Conservation (phyloP, 2,888 invertebrate species). For the Calameuta filiformis region DNA sequence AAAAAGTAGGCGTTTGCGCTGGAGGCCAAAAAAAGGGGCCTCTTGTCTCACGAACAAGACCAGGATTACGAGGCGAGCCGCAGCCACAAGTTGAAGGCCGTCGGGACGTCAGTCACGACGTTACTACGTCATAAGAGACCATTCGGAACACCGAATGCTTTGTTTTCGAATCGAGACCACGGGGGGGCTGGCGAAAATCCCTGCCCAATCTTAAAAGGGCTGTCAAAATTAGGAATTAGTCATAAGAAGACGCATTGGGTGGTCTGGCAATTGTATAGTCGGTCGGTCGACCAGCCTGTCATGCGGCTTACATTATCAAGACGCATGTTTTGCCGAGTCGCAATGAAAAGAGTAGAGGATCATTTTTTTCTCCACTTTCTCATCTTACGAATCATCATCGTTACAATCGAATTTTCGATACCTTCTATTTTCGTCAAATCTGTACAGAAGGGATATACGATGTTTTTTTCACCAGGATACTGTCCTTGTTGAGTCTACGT, state of each 20-base stretch:
- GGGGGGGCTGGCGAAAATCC: constrained; percentile 5
- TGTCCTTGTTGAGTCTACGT: background rate
- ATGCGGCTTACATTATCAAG: background rate
- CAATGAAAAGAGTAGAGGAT: background rate
- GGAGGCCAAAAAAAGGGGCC: background rate
- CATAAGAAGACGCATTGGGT: background rate
- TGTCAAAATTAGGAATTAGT: constrained; percentile 6
- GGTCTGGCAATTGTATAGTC: background rate
- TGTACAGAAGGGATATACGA: no score
- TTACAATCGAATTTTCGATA: background rate
- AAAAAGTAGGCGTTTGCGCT: background rate
- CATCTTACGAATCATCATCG: background rate
- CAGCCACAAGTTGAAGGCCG: constrained; percentile 4
- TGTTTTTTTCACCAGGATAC: background rate
- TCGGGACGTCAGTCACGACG: constrained; percentile 3
- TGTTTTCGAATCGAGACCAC: constrained; percentile 1
- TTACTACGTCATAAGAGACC: background rate
- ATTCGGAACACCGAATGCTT: background rate
- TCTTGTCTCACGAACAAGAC: constrained; percentile 1
- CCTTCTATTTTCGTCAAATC: background rate
- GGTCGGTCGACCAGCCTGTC: background rate
- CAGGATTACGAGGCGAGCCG: background rate
- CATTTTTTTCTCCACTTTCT: background rate
- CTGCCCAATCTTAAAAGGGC: constrained; percentile 5
- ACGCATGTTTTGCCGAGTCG: background rate